phyloP scores from a whole-genome alignment of 2,113 vertebrate species.

The Oryzias celebensis region DNA sequence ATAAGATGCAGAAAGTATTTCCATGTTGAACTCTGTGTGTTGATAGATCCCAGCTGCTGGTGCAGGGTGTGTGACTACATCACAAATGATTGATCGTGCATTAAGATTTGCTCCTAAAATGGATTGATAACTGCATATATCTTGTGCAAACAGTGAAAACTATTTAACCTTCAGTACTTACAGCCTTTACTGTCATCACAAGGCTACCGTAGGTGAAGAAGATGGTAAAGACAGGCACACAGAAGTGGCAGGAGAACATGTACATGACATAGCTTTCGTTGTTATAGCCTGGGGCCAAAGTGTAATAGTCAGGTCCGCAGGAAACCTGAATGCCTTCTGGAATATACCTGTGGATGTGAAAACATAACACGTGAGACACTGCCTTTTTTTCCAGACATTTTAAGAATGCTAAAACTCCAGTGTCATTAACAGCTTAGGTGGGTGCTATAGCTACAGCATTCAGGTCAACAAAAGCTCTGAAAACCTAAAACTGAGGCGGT shows the following conservation, averaged over 20 bases:
- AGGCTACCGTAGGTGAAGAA: slow-evolving; percentile 82
- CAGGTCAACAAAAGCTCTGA: too few species aligned
- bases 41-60: too few species aligned
- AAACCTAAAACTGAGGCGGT: too few species aligned
- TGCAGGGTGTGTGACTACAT: too few species aligned
- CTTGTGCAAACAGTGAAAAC: not conserved
- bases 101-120: not conserved
- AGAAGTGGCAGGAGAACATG: slow-evolving; percentile 77
- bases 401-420: too few species aligned
- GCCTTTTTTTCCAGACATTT: too few species aligned
- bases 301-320: slow-evolving; percentile 81
- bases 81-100: too few species aligned
- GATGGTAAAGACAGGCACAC: slow-evolving; percentile 70
- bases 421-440: too few species aligned
- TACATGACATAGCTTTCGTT: slow-evolving; percentile 80
- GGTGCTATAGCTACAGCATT: too few species aligned
- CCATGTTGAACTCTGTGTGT: too few species aligned
- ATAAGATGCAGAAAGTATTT: too few species aligned
- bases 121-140: not conserved
- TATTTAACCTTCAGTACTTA: slow-evolving; percentile 36
- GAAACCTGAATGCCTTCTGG: slow-evolving; percentile 82
- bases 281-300: slow-evolving; percentile 77
- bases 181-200: slow-evolving; percentile 81
- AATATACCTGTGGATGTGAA: slow-evolving; percentile 69
- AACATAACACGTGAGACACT: not conserved